Conservation (phyloP, 2,113 vertebrate genomes). For the Cercopithecus mona region DNA sequence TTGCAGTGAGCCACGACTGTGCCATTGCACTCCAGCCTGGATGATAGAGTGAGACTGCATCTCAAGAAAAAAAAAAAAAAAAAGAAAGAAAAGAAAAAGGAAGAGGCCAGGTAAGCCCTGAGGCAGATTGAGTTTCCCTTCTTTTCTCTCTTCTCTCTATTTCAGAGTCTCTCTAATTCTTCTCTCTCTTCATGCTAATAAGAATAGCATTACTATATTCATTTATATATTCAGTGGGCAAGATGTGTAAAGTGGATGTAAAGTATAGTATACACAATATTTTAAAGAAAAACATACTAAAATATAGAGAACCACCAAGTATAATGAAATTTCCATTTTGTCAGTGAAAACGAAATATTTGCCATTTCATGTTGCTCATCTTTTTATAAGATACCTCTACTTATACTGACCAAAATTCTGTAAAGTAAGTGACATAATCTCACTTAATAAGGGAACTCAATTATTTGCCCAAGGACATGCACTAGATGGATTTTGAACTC, state of each 20-base stretch:
- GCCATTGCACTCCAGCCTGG: too few species aligned
- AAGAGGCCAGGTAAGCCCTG: neutral
- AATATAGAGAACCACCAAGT: neutral
- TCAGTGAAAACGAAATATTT: conserved; percentile 9
- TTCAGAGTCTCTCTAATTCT: neutral
- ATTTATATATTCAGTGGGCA: neutral
- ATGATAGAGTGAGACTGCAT: too few species aligned
- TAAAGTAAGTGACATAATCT: neutral
- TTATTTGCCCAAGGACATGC: neutral
- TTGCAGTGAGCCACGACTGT: too few species aligned
- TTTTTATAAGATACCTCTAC: neutral
- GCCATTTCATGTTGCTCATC: neutral
- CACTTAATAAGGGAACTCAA: conserved; percentile 43
- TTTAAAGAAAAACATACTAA: neutral
- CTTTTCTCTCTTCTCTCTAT: neutral
- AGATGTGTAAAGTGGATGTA: neutral
- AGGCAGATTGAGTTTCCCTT: neutral
- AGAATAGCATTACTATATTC: neutral
- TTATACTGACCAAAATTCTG: neutral
- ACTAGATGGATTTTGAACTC: neutral
- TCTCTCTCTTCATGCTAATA: neutral
- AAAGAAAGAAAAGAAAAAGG: too few species aligned
- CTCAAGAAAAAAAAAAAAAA: too few species aligned
- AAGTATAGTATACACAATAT: neutral
- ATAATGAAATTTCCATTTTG: neutral